phyloP scores from a whole-genome alignment of 2,888 invertebrate species.

The Matsumyia berberina region DNA sequence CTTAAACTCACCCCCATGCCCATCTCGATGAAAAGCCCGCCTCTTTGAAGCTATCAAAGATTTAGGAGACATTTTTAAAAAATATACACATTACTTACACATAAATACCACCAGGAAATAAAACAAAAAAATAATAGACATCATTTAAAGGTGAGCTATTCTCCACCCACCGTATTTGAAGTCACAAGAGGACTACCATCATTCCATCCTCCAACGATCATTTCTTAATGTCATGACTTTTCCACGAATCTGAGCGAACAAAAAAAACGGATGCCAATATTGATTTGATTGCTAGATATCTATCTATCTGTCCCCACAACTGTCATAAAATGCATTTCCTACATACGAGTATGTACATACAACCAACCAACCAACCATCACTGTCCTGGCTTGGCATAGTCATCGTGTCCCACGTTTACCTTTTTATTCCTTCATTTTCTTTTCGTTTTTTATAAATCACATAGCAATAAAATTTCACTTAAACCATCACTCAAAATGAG shows the following conservation, averaged over 20 bases:
- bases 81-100: no score
- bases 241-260: constrained; percentile 31
- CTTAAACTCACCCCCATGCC: no score
- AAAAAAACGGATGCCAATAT: constrained; percentile 59
- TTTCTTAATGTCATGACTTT: not conserved
- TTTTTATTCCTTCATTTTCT: constrained; percentile 70
- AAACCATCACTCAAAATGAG: constrained; percentile 80
- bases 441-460: constrained; percentile 77
- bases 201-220: not conserved
- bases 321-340: constrained; percentile 67
- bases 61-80: no score
- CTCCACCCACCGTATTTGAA: not conserved
- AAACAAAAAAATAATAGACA: no score
- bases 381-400: constrained; percentile 46
- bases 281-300: constrained; percentile 59
- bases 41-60: no score
- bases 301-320: constrained; percentile 47
- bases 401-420: constrained; percentile 59
- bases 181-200: not conserved
- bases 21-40: no score
- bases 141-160: no score
- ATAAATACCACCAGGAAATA: no score
- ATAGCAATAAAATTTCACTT: constrained; percentile 81
- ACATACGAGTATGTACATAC: constrained; percentile 20
- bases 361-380: constrained; percentile 22